phyloP scores from a whole-genome alignment of 2,797 vertebrate genomes.

The Mormyrops boulengeri region DNA sequence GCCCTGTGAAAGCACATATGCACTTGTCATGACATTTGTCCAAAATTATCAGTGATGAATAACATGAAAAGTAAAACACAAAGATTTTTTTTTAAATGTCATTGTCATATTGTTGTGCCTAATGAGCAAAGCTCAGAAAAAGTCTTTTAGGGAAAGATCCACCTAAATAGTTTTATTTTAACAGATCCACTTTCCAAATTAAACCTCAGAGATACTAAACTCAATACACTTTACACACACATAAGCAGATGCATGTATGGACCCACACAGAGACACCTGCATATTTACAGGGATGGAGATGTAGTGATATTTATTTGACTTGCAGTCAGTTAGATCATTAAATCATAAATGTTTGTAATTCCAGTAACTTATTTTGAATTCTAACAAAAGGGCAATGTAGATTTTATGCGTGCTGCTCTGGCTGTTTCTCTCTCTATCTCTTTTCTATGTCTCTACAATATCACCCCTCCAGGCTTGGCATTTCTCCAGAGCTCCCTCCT shows the following conservation, averaged over 20 bases:
- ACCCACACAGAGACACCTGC: neutral
- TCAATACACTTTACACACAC: neutral
- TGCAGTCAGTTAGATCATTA: neutral
- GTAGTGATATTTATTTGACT: neutral
- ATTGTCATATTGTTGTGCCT: neutral
- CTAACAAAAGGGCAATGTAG: constrained; percentile 13
- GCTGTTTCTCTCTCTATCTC: constrained; percentile 30
- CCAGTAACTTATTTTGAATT: neutral
- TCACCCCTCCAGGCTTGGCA: constrained; percentile 66
- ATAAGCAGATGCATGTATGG: neutral
- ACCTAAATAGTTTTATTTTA: neutral
- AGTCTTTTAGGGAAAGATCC: neutral
- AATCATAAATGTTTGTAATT: neutral
- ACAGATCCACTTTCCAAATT: neutral
- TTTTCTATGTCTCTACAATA: constrained; percentile 29
- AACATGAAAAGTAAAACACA: neutral
- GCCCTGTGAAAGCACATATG: neutral
- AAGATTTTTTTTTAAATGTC: neutral
- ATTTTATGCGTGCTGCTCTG: constrained; percentile 23
- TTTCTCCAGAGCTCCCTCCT: constrained; percentile 45
- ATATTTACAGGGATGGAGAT: neutral
- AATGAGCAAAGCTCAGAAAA: neutral
- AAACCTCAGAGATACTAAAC: neutral
- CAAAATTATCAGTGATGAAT: neutral
- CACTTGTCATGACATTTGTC: neutral